A percentile compares a stretch with the other conserved stretches of the same genome.
These are phyloP conservation scores for Brachionus manjavacas DNA, from an alignment of 1,140 invertebrate genomes.

Conservation along the genomic window DNA sequence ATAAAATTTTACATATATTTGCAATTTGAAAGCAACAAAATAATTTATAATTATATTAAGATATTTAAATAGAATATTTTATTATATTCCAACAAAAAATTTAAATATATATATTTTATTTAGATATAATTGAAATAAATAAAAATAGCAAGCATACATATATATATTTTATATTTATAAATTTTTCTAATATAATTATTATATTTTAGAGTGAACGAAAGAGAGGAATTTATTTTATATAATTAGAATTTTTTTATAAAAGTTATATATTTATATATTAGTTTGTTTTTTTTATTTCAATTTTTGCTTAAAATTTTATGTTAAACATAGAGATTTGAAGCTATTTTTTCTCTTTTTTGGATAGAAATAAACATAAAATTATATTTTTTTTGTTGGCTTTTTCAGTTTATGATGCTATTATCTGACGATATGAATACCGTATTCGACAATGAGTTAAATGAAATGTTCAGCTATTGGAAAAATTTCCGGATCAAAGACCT, in stretches of 20 bases:
- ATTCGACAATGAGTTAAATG: neutral
- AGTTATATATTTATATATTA: conserved; percentile 17
- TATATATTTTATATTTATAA: neutral
- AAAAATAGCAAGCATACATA: neutral
- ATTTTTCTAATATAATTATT: neutral
- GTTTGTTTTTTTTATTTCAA: conserved; percentile 8
- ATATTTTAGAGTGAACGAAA: neutral
- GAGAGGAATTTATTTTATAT: neutral
- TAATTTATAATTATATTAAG: conserved; percentile 36
- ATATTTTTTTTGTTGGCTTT: neutral
- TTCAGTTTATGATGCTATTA: conserved; percentile 2
- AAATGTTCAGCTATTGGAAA: conserved; percentile 29
- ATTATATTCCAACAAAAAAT: conserved; percentile 11
- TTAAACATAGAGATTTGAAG: conserved; percentile 14
- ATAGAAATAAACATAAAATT: conserved; percentile 31
- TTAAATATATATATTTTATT: neutral
- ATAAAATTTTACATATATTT: conserved; percentile 33
- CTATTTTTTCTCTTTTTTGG: conserved; percentile 9
- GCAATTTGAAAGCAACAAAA: conserved; percentile 26
- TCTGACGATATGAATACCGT: neutral
- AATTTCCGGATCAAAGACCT: conserved; percentile 20
- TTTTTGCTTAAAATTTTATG: conserved; percentile 20
- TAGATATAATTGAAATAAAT: neutral
- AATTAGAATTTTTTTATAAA: conserved; percentile 18
- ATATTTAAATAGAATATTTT: conserved; percentile 2